Conservation (phyloP, 2,113 vertebrate genomes). For the Dendrocopos noguchii region DNA sequence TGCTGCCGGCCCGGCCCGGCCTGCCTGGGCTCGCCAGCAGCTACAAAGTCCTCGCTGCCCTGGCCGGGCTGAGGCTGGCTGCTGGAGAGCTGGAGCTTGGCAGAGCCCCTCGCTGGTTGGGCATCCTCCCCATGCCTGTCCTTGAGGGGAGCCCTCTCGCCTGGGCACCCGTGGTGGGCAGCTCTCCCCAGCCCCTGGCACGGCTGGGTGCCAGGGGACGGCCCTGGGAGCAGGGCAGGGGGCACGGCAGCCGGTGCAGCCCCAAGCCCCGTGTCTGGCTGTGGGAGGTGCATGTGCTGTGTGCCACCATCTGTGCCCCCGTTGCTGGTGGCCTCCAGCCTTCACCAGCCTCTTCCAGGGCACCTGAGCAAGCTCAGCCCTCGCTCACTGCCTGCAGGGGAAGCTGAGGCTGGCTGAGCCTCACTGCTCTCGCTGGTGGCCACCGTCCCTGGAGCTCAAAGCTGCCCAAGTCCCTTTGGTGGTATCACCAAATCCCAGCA, state of each 20-base stretch:
- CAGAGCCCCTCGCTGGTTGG: rapidly evolving
- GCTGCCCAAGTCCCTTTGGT: neutral
- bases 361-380: neutral
- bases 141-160: rapidly evolving
- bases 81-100: neutral
- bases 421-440: rapidly evolving
- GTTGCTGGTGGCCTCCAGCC: neutral
- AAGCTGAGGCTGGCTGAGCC: neutral
- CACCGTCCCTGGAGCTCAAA: neutral
- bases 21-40: neutral
- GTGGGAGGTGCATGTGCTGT: rapidly evolving
- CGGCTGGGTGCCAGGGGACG: neutral
- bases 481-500: too few relatives aligned
- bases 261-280: neutral
- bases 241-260: neutral
- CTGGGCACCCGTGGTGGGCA: rapidly evolving
- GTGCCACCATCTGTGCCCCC: neutral
- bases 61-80: neutral
- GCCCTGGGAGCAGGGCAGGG: neutral
- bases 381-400: rapidly evolving
- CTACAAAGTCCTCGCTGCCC: neutral
- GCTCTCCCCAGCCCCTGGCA: neutral
- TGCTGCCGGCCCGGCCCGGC: neutral
- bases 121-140: rapidly evolving
- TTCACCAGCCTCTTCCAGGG: neutral